Evolutionary conservation across 2,797 vertebrate genomes (phyloP).

Genomic region (Simalia tracyae): DNA sequence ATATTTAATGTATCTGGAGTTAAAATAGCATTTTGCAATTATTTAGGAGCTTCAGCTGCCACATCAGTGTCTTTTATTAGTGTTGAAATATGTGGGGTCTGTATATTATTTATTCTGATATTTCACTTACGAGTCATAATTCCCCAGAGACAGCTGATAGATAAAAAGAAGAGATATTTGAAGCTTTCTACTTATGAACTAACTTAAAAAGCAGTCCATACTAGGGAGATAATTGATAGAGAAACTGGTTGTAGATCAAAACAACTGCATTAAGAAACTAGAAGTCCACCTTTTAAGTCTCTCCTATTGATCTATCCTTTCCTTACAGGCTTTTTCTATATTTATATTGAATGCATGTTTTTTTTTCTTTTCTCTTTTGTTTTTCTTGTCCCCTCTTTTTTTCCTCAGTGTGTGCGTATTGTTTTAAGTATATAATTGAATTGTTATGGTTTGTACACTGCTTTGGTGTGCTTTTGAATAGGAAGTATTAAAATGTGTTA

Average conservation of each 20-base stretch:
- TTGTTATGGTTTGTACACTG: neutral
- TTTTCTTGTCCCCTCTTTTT: neutral
- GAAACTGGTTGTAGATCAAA: neutral
- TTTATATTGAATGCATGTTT: neutral
- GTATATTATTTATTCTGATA: no score
- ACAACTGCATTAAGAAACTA: neutral
- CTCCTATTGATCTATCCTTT: neutral
- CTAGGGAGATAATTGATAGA: neutral
- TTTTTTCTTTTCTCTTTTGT: neutral
- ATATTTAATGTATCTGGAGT: no score
- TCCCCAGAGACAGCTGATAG: no score
- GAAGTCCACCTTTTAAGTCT: neutral
- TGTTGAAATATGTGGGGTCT: no score
- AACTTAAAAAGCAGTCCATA: neutral
- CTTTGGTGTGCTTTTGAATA: neutral
- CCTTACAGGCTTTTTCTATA: neutral
- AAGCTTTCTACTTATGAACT: neutral
- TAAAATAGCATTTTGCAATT: no score
- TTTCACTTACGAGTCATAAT: no score
- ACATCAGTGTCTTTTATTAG: no score
- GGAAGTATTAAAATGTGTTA: neutral
- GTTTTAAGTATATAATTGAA: neutral
- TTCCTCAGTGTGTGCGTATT: neutral
- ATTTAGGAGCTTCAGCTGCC: no score
- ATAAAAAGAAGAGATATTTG: no score